A percentile compares a stretch with the other conserved stretches of the same genome.
Evolutionary conservation across 2,113 vertebrate species (phyloP).

Genomic region (Seriola aureovittata): DNA sequence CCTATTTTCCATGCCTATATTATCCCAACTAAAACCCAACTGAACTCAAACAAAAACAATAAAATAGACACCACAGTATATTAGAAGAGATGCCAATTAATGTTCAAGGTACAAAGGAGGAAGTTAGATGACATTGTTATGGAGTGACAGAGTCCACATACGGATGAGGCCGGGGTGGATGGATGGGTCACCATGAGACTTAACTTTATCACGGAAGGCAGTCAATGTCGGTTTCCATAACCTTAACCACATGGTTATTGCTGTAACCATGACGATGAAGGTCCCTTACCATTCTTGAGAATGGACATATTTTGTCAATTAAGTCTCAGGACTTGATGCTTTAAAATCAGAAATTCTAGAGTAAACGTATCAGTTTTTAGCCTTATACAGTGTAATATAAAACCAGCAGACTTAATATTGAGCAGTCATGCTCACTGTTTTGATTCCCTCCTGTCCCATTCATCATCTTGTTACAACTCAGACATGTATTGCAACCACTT

Average conservation of each 20-base stretch:
- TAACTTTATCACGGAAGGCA: background rate
- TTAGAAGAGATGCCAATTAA: no score
- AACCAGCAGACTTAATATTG: no score
- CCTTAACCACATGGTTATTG: background rate
- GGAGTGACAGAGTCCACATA: no score
- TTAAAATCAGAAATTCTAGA: no score
- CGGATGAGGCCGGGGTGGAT: no score
- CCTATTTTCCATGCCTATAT: background rate
- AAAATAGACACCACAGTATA: background rate
- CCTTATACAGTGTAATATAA: no score
- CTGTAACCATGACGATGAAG: background rate
- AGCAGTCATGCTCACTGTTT: background rate
- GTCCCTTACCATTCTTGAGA: background rate
- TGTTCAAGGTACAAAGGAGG: no score
- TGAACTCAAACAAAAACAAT: background rate
- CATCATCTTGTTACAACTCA: background rate
- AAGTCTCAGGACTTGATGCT: background rate
- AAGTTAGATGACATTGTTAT: no score
- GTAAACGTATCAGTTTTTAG: no score
- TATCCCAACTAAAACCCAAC: no score
- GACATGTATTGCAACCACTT: background rate
- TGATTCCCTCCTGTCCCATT: slow-evolving; percentile 1
- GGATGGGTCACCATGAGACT: background rate
- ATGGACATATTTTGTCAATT: background rate
- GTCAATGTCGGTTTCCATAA: no score